Conservation (phyloP, 2,888 invertebrate genomes). For the Coelinius sp. region DNA sequence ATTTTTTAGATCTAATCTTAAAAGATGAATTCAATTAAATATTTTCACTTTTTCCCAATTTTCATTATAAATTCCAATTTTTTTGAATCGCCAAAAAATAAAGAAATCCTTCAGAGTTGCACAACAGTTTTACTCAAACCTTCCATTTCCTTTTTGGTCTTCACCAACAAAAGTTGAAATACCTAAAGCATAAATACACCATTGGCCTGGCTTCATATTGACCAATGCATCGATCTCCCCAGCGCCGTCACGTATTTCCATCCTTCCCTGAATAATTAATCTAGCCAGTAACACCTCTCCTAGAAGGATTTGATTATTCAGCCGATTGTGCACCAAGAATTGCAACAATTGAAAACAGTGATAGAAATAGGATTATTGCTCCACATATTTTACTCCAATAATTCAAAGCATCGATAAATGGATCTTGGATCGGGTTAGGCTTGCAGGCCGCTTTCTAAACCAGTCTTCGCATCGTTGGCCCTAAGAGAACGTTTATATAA, state of each 20-base stretch:
- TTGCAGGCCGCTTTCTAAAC: constrained; percentile 61
- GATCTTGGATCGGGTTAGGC: constrained; percentile 10
- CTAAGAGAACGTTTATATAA: constrained; percentile 40
- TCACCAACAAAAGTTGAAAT: no score
- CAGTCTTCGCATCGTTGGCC: constrained; percentile 56
- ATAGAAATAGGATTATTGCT: background rate
- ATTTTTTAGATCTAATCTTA: no score
- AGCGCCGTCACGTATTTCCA: background rate
- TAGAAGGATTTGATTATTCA: background rate
- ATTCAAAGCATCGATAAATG: constrained; percentile 22
- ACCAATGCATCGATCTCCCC: background rate
- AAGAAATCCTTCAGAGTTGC: no score
- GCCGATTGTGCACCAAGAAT: background rate
- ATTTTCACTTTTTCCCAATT: no score
- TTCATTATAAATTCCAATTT: no score
- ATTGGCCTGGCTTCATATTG: background rate
- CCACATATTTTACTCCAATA: background rate
- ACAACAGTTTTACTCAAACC: no score
- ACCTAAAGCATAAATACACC: no score
- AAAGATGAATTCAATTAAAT: no score
- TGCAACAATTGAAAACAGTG: no score
- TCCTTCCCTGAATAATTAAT: background rate
- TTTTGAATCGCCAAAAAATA: no score
- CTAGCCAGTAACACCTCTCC: background rate
- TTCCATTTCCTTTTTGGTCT: no score